phyloP scores from a whole-genome alignment of 2,888 invertebrate genomes.

The Hypolimnas misippus region DNA sequence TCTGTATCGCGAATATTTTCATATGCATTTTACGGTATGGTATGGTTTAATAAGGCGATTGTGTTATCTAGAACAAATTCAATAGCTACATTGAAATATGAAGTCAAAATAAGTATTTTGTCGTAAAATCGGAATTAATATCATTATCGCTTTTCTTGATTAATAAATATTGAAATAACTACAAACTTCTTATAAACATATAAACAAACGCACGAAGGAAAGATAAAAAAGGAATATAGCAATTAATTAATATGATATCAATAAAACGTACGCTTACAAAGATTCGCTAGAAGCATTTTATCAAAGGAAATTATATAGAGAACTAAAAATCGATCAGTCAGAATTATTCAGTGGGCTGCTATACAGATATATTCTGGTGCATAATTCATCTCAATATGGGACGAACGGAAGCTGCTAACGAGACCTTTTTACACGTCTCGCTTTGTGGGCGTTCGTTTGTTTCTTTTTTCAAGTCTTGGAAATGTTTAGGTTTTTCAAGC shows the following conservation, averaged over 20 bases:
- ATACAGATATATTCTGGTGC: constrained; percentile 44
- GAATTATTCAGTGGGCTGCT: constrained; percentile 17
- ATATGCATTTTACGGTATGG: no score
- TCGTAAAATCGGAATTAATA: no score
- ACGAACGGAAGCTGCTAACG: constrained; percentile 55
- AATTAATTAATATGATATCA: neutral
- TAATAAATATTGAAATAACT: no score
- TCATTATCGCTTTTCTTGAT: no score
- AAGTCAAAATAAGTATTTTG: no score
- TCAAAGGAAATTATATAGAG: neutral
- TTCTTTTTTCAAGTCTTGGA: constrained; percentile 29
- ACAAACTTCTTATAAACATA: no score
- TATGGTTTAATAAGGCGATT: no score
- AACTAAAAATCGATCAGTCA: constrained; percentile 3
- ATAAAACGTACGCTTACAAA: neutral
- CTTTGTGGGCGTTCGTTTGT: constrained; percentile 34
- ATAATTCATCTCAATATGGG: constrained; percentile 49
- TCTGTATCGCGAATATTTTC: no score
- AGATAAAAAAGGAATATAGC: neutral
- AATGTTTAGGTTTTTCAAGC: constrained; percentile 24
- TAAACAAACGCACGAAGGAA: no score
- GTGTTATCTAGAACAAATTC: no score
- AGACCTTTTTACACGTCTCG: constrained; percentile 51
- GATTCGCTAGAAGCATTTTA: neutral
- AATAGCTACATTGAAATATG: no score